Evolutionary conservation across 2,797 vertebrate genomes (phyloP).

Genomic region (Lerista edwardsae): DNA sequence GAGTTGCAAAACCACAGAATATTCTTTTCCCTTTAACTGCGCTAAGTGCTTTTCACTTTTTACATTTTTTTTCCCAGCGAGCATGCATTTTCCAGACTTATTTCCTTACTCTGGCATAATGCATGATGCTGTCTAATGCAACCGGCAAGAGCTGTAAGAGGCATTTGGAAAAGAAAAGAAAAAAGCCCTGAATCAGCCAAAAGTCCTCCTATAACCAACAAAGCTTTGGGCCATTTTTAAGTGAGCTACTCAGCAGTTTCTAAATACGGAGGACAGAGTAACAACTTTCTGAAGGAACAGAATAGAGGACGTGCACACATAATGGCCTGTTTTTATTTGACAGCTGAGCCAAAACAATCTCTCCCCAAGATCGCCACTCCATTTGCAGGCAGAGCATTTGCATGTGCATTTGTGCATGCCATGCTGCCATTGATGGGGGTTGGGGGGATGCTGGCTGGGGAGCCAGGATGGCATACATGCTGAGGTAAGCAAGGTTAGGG

Average conservation of each 20-base stretch:
- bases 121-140: slow-evolving; percentile 4
- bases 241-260: not conserved
- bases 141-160: not conserved
- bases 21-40: not conserved
- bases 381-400: too few relatives aligned
- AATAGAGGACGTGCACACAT: accelerated
- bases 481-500: too few relatives aligned
- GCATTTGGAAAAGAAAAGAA: too few relatives aligned
- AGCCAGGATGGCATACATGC: too few relatives aligned
- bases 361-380: not conserved
- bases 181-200: slow-evolving; percentile 1
- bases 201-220: not conserved
- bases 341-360: too few relatives aligned
- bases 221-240: not conserved
- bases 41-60: not conserved
- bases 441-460: too few relatives aligned
- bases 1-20: slow-evolving; percentile 11
- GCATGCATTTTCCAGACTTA: not conserved
- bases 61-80: not conserved
- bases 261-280: not conserved
- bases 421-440: too few relatives aligned
- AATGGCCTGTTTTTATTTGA: not conserved
- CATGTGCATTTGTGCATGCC: not conserved
- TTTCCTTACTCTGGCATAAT: not conserved
- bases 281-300: not conserved